Evolutionary conservation across 1,140 invertebrate species (phyloP).

Genomic region (Scylla paramamosain): DNA sequence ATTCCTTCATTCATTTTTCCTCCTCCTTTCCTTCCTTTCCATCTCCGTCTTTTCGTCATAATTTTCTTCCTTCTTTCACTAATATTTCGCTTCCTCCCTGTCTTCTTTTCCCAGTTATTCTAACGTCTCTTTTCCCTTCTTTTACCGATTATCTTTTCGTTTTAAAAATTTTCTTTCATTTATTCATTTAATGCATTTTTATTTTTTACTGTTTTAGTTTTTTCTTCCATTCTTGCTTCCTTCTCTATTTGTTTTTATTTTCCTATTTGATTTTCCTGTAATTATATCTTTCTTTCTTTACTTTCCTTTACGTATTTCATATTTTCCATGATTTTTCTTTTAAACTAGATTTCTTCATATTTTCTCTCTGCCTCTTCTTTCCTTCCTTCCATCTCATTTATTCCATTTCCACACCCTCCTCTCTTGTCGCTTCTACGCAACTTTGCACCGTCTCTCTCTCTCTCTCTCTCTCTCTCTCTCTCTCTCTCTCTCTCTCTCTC

Average conservation of each 20-base stretch:
- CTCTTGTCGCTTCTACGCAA: neutral
- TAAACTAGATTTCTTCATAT: neutral
- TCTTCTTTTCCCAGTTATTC: no score
- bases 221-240: neutral
- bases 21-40: neutral
- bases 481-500: neutral
- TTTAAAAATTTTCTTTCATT: neutral
- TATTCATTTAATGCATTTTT: neutral
- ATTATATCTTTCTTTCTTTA: no score
- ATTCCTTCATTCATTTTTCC: neutral
- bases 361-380: no score
- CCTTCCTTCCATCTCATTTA: neutral
- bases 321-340: neutral
- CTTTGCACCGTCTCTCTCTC: neutral
- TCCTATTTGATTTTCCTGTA: neutral
- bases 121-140: neutral
- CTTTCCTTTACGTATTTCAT: no score
- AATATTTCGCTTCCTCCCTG: no score
- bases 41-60: neutral
- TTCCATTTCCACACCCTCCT: no score
- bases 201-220: no score
- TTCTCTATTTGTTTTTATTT: neutral
- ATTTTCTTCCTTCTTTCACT: neutral
- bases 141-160: no score
- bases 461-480: neutral